These are phyloP conservation scores for Actinia equina DNA, from an alignment of 64 coral and sea anemone species.

Conservation along the genomic window DNA sequence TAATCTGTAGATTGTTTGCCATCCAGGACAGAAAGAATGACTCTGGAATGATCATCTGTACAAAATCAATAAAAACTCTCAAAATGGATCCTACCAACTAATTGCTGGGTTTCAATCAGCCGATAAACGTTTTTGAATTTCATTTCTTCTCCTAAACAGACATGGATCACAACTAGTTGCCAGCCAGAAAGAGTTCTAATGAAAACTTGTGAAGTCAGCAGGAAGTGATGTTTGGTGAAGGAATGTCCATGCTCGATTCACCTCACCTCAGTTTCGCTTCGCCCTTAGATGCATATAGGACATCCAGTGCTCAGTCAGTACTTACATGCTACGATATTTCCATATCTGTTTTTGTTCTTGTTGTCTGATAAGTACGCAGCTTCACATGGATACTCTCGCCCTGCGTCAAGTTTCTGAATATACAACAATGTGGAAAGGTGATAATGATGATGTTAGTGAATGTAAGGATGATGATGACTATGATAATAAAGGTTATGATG, in stretches of 20 bases:
- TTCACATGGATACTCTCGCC: slow-evolving; percentile 60
- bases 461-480: too few relatives aligned
- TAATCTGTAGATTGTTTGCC: slow-evolving; percentile 59
- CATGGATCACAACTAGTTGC: too few relatives aligned
- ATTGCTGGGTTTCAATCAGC: too few relatives aligned
- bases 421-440: not conserved
- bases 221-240: too few relatives aligned
- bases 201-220: too few relatives aligned
- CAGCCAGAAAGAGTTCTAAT: too few relatives aligned
- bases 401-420: slow-evolving; percentile 81
- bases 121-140: too few relatives aligned
- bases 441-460: not conserved
- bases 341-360: slow-evolving; percentile 95
- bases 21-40: slow-evolving; percentile 54
- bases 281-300: too few relatives aligned
- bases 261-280: too few relatives aligned
- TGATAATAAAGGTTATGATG: too few relatives aligned
- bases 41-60: slow-evolving; percentile 90
- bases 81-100: not conserved
- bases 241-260: too few relatives aligned
- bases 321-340: slow-evolving; percentile 95
- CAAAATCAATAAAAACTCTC: not conserved
- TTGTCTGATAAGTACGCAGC: slow-evolving; percentile 63
- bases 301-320: not conserved
- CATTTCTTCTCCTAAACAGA: too few relatives aligned